These are phyloP conservation scores for Laterallus jamaicensis DNA, from an alignment of 2,113 vertebrate species.

Conservation along the genomic window DNA sequence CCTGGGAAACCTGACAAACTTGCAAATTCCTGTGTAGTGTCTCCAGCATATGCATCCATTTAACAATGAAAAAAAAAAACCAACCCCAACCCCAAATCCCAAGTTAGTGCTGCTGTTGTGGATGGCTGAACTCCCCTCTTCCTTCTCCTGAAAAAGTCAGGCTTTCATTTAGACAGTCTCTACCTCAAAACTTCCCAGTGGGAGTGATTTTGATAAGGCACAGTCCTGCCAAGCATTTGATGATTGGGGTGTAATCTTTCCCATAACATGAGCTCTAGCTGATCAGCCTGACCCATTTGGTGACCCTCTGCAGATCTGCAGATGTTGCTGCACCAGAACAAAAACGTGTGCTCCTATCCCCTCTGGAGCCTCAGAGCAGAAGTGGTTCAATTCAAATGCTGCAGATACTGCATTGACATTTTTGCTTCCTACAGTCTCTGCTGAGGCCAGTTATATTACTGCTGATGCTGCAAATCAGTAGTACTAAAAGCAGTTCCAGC, in stretches of 20 bases:
- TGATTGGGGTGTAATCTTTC: constrained; percentile 28
- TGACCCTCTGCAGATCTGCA: constrained; percentile 29
- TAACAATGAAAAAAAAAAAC: constrained; percentile 21
- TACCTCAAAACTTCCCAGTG: constrained; percentile 25
- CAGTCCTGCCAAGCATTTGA: constrained; percentile 31
- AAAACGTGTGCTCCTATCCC: constrained; percentile 7
- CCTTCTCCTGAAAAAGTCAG: constrained; percentile 20
- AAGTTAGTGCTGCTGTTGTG: constrained; percentile 23
- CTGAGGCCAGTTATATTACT: neutral
- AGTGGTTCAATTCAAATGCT: neutral
- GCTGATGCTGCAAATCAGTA: neutral
- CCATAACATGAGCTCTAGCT: constrained; percentile 14
- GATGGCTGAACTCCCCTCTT: constrained; percentile 12
- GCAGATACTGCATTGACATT: neutral
- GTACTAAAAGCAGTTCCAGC: neutral
- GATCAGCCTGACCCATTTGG: neutral
- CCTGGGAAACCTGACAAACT: constrained; percentile 74
- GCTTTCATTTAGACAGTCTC: constrained; percentile 28
- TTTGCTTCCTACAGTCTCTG: neutral
- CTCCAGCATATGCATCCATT: constrained; percentile 59
- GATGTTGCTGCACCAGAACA: constrained; percentile 30
- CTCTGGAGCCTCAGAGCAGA: neutral
- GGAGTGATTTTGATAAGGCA: constrained; percentile 31
- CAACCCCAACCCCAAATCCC: neutral
- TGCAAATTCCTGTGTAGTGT: constrained; percentile 50